Conservation (phyloP, 2,113 vertebrate genomes). For the Alligator mississippiensis region DNA sequence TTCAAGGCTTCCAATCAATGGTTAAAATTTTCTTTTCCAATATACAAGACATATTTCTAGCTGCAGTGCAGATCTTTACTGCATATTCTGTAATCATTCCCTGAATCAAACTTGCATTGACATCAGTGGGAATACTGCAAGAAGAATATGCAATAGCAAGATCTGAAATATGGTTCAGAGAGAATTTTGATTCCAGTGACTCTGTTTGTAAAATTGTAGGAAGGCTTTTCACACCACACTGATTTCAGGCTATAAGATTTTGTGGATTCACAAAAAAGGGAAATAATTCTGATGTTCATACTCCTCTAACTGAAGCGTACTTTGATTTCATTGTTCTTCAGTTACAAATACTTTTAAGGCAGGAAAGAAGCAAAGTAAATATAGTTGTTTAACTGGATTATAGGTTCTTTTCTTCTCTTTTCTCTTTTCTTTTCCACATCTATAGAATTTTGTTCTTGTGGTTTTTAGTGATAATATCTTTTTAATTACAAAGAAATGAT, state of each 20-base stretch:
- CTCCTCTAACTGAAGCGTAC: neutral
- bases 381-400: neutral
- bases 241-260: neutral
- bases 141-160: neutral
- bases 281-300: neutral
- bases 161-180: neutral
- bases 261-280: neutral
- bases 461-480: neutral
- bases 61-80: neutral
- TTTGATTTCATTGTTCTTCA: neutral
- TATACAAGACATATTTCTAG: neutral
- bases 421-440: neutral
- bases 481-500: conserved; percentile 31
- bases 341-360: neutral
- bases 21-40: neutral
- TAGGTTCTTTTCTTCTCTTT: neutral
- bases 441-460: conserved; percentile 3
- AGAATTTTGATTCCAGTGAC: neutral
- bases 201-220: neutral
- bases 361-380: neutral
- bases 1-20: neutral
- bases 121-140: neutral
- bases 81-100: neutral
- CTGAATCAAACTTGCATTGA: neutral
- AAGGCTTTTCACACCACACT: neutral